Evolutionary conservation across 1,140 invertebrate genomes (phyloP).

Genomic region (Penaeus japonicus): DNA sequence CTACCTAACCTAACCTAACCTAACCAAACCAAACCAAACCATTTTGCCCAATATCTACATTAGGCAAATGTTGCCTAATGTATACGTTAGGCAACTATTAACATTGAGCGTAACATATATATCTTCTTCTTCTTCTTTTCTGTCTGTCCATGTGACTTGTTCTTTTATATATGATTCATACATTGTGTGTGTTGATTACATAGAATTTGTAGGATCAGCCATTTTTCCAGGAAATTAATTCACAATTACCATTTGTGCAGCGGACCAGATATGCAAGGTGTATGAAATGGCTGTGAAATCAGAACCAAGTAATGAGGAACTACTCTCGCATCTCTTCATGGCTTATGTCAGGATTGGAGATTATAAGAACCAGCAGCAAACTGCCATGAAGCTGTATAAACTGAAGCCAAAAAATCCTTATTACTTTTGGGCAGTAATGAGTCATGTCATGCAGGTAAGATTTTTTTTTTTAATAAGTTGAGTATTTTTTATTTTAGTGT

Average conservation of each 20-base stretch:
- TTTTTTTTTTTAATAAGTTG: conserved; percentile 13
- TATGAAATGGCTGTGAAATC: conserved; percentile 88
- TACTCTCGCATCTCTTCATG: conserved; percentile 94
- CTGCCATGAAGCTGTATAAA: conserved; percentile 89
- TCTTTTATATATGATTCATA: too few species aligned
- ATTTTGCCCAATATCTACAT: too few species aligned
- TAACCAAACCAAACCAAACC: too few species aligned
- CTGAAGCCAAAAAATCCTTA: conserved; percentile 91
- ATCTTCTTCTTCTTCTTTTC: too few species aligned
- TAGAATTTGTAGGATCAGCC: not conserved
- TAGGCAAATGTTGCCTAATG: too few species aligned
- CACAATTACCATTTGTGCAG: conserved; percentile 68
- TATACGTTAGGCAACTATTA: too few species aligned
- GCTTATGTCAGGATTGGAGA: conserved; percentile 89
- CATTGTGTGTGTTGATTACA: too few species aligned
- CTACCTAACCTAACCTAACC: too few species aligned
- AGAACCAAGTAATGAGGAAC: conserved; percentile 88
- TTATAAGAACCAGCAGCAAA: conserved; percentile 89
- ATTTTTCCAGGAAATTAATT: not conserved
- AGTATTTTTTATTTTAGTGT: not conserved
- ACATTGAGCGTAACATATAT: too few species aligned
- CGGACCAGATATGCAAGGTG: conserved; percentile 73
- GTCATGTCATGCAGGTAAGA: conserved; percentile 87
- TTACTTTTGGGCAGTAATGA: conserved; percentile 98
- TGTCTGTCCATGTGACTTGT: too few species aligned